Base-by-base conservation (phyloP, 35 echinoderm and acorn worm species). In the Nesometra sesokonis region DNA sequence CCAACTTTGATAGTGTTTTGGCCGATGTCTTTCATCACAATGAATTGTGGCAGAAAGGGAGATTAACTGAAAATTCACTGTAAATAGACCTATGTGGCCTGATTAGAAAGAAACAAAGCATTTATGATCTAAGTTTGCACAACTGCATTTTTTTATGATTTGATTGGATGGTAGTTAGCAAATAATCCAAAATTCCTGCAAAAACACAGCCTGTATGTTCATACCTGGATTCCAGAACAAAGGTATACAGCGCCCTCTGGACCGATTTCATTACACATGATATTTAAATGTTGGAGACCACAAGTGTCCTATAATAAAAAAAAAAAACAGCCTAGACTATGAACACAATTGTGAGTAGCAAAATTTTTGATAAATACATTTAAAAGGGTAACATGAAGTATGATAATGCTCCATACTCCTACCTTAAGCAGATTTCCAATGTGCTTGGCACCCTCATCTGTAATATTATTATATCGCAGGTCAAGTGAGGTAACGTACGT, bases 241-340 rank as follows among this genome's bases (percentile, higher is more conserved):
- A 99, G 93, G 34, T 47, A 35, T 23, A 37, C 86, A 36, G 87
- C 90, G 0, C 96, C 96, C 30, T 91, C 96, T 15, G 85, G 79
- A 43, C 85, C 88, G 76, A 99, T 82, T 32, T 92, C 88, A 92
- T 99, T 99, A 39, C 87, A 92, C 96, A 94, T 91, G 36, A 99
- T 35, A 79, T 90, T 94, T 27, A 99, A 86, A 81, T 32, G 84
- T 79, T 87, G 86, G 37, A 99, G 79, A 23, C 86, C 87, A 90
- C 92, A 92, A 0, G 95, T 94, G 77, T 94, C 93, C 96, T 99
- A 80, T 43, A 29, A 81, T 11, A 46, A 15, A 35, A 76, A 77
- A 5, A 84, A 43, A 43, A 43, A 43, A n/a, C n/a, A n/a, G n/a
- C n/a, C n/a, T n/a, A n/a, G n/a, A n/a, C n/a, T n/a, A n/a, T n/a